Base-by-base conservation (phyloP, 2,797 vertebrate species). In the Halcyon badia region DNA sequence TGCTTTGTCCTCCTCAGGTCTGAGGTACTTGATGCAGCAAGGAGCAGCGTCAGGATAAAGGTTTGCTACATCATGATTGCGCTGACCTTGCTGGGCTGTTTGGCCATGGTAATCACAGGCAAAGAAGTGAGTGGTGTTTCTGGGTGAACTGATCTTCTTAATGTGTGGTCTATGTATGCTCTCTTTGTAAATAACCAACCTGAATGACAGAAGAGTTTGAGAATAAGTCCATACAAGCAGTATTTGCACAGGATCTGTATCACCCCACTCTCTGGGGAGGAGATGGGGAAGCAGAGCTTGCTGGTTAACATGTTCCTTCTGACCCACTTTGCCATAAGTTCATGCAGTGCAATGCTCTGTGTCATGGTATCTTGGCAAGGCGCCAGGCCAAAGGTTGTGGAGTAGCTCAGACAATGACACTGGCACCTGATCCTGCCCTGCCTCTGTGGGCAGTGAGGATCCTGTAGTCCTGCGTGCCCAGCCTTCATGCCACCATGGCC, bases 31-130 rank as follows among this genome's bases (percentile, higher is more conserved):
- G 11, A 93, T 1, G 58, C 92, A 9, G 83, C 97, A 37, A 95
- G 88, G 49, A 97, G 49, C 64, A 71, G 64, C 1, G 16, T 96
- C 44, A 94, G 97, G 58, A 96, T 97, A 58, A 97, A 88, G 52
- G 49, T 94, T 73, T 97, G 97, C 87, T 98, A 96, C 87, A 46
- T 92, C 57, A 97, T 96, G 93, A 98, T 97, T 18, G 91, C 72
- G 2, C 31, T 93, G 75, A 96, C 96, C 13, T 25, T 98, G 51
- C 35, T 97, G 37, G 97, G 95, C 30, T 98, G 95, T 39, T 52
- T 97, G 68, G 78, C 65, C 33, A 95, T 97, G 97, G 80, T 97
- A 37, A 70, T 95, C 61, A 89, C 94, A 12, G 97, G 97, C 33
- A 98, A 97, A 94, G 86, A 89, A 41, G 96, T 97, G 88, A 92